phyloP scores from a whole-genome alignment of 2,113 vertebrate species.

The Prietella phreatophila region DNA sequence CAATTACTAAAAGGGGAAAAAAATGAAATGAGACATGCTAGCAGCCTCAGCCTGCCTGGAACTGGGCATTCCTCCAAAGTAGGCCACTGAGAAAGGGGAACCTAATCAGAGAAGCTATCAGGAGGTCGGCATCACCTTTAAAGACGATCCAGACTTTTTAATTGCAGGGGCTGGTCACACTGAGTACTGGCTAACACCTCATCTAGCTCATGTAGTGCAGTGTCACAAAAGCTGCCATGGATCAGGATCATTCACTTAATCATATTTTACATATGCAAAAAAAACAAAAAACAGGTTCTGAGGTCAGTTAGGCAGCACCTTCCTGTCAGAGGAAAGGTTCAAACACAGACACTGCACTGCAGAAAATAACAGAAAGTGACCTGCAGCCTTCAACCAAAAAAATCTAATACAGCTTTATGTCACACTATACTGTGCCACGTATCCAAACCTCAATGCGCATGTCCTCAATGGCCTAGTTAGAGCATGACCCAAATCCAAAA shows the following conservation, averaged over 20 bases:
- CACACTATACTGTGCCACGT: background rate
- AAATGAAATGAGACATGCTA: background rate
- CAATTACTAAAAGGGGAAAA: background rate
- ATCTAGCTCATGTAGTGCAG: background rate
- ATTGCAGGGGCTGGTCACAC: conserved; percentile 16
- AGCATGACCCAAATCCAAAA: conserved; percentile 18
- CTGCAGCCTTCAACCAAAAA: background rate
- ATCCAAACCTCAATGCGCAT: background rate
- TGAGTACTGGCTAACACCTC: conserved; percentile 15
- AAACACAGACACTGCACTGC: background rate
- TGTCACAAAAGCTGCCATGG: conserved; percentile 3
- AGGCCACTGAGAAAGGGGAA: conserved; percentile 4
- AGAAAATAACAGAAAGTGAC: conserved; percentile 16
- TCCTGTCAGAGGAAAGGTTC: background rate
- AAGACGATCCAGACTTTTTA: conserved; percentile 18
- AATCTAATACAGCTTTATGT: background rate
- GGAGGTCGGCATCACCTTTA: conserved; percentile 28
- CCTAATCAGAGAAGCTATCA: conserved; percentile 17
- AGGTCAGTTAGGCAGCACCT: background rate
- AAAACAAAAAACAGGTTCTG: no score
- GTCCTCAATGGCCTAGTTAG: conserved; percentile 30
- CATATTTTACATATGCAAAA: conserved; percentile 4
- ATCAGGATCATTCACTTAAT: conserved; percentile 16
- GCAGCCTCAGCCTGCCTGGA: conserved; percentile 14
- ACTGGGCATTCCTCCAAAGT: conserved; percentile 37